Percentiles rank a stretch among this genome's conserved stretches.
Conservation (phyloP, 2,113 vertebrate species). For the Hyla sarda region DNA sequence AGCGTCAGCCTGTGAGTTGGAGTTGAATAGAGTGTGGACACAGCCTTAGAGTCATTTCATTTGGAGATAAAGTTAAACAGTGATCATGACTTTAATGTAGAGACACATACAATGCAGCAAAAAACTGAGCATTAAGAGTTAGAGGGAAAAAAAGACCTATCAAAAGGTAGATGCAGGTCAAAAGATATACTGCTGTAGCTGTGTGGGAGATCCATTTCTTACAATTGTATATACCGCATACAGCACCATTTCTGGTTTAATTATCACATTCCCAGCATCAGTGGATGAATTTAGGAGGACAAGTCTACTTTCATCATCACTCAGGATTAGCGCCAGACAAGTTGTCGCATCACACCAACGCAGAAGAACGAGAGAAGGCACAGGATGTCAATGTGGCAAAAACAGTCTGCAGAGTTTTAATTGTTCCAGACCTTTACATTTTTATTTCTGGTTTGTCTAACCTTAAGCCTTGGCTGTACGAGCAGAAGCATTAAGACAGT, state of each 20-base stretch:
- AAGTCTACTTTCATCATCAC: constrained; percentile 44
- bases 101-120: too few species aligned
- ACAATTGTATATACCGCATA: background rate
- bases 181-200: background rate
- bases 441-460: constrained; percentile 28
- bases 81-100: too few species aligned
- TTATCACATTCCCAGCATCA: background rate
- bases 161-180: background rate
- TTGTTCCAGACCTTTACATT: constrained; percentile 50
- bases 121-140: too few species aligned
- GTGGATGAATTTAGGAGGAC: background rate
- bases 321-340: constrained; percentile 27
- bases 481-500: constrained; percentile 41
- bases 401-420: constrained; percentile 52
- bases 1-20: too few species aligned
- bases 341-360: constrained; percentile 40
- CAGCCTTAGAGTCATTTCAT: too few species aligned
- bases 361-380: constrained; percentile 63
- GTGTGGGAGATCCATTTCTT: background rate
- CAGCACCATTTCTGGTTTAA: background rate
- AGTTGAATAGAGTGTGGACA: too few species aligned
- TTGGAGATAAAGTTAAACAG: too few species aligned
- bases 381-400: constrained; percentile 66
- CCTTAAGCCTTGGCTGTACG: constrained; percentile 45
- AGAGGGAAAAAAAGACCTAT: too few species aligned